Conservation (phyloP, 2,888 invertebrate species). For the Zonitis immaculata region DNA sequence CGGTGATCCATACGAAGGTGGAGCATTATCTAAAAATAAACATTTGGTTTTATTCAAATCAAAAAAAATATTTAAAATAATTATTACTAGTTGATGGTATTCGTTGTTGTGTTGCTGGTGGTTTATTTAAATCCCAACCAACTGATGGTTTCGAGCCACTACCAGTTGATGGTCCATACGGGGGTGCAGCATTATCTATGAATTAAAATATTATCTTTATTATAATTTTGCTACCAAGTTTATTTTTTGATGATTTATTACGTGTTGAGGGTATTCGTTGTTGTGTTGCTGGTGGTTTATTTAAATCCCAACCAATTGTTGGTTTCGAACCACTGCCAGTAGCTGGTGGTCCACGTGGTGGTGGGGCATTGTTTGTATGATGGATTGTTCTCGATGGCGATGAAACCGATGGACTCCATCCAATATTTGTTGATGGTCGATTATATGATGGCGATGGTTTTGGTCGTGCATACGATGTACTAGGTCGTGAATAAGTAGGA, state of each 20-base stretch:
- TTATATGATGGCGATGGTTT: background rate
- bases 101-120: too few relatives aligned
- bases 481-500: background rate
- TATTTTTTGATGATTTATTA: too few relatives aligned
- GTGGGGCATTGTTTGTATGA: background rate
- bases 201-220: too few relatives aligned
- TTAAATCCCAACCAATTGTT: background rate
- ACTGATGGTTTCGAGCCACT: background rate
- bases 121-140: too few relatives aligned
- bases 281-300: background rate
- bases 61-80: too few relatives aligned
- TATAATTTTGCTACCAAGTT: too few relatives aligned
- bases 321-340: background rate
- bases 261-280: too few relatives aligned
- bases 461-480: background rate
- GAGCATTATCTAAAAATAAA: background rate
- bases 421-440: background rate
- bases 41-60: too few relatives aligned
- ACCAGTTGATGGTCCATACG: background rate
- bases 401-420: background rate
- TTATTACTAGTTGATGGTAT: too few relatives aligned
- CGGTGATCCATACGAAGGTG: background rate
- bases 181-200: too few relatives aligned
- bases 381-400: background rate
- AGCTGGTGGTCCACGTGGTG: background rate